Evolutionary conservation across 2,888 invertebrate species (phyloP).

Genomic region (Conistra vaccinii): DNA sequence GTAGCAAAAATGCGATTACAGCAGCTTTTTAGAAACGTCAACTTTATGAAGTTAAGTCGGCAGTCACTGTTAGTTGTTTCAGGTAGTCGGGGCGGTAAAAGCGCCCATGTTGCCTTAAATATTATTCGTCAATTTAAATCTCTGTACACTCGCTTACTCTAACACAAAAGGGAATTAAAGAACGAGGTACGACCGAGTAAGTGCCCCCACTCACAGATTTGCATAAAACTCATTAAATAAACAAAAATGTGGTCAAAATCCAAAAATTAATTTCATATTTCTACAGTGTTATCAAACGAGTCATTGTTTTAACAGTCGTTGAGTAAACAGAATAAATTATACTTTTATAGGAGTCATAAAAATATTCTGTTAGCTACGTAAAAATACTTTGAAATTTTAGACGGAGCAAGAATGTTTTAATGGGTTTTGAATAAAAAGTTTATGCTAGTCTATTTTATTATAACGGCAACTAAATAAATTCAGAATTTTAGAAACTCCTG

Average conservation of each 20-base stretch:
- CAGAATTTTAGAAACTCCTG: neutral
- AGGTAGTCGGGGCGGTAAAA: conserved; percentile 6
- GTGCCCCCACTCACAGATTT: conserved; percentile 29
- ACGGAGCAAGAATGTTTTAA: neutral
- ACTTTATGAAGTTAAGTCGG: neutral
- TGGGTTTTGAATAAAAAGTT: conserved; percentile 28
- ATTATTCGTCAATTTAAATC: conserved; percentile 11
- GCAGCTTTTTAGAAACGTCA: neutral
- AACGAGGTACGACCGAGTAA: conserved; percentile 10
- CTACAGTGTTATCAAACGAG: conserved; percentile 39
- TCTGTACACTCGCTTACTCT: neutral
- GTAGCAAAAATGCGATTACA: neutral
- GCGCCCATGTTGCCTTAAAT: neutral
- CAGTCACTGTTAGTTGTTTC: neutral
- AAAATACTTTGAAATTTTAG: conserved; percentile 19
- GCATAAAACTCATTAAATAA: conserved; percentile 47
- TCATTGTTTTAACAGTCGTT: conserved; percentile 46
- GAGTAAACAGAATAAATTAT: conserved; percentile 57
- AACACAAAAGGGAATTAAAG: conserved; percentile 21
- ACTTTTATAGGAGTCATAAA: conserved; percentile 40
- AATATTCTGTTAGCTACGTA: conserved; percentile 22
- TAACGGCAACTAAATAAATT: neutral
- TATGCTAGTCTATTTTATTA: neutral
- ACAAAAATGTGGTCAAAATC: conserved; percentile 27
- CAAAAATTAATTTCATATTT: conserved; percentile 50